Evolutionary conservation across 1,140 invertebrate genomes (phyloP).

Genomic region (Leptoteleia sp.): DNA sequence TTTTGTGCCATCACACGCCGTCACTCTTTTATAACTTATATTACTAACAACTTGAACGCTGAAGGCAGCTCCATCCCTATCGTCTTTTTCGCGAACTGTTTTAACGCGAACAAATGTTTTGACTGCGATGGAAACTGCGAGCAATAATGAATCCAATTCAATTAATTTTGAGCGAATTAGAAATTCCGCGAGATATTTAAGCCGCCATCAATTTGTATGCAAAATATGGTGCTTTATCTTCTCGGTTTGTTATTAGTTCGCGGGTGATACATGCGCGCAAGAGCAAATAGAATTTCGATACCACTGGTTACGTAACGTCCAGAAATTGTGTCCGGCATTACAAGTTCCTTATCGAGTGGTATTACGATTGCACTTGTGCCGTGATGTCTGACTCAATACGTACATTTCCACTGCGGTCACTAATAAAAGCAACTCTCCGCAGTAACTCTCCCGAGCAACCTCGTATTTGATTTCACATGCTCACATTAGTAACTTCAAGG

Average conservation of each 20-base stretch:
- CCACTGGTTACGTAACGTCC: constrained; percentile 45
- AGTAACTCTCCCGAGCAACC: constrained; percentile 30
- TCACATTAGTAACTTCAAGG: constrained; percentile 31
- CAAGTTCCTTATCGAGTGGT: constrained; percentile 50
- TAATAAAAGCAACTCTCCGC: constrained; percentile 49
- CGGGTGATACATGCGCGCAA: constrained; percentile 6
- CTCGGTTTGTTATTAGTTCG: constrained; percentile 4
- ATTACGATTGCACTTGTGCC: constrained; percentile 44
- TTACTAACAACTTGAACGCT: constrained; percentile 41
- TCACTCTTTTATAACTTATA: constrained; percentile 48
- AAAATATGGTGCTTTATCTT: constrained; percentile 10
- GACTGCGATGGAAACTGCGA: too few species aligned
- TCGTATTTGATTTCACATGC: constrained; percentile 34
- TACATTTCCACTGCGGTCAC: constrained; percentile 59
- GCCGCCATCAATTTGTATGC: constrained; percentile 22
- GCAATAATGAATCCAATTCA: too few species aligned
- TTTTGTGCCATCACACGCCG: constrained; percentile 31
- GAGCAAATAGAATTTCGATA: constrained; percentile 23
- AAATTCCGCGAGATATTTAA: constrained; percentile 11
- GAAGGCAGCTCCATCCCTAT: constrained; percentile 41
- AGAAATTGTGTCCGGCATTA: constrained; percentile 47
- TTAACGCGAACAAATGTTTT: too few species aligned
- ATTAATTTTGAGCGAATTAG: constrained; percentile 3
- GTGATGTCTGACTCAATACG: constrained; percentile 62
- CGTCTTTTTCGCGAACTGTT: too few species aligned